Percentiles rank a stretch among this genome's conserved stretches.
phyloP scores from a whole-genome alignment of 2,113 vertebrate genomes.

The Leuciscus idus region DNA sequence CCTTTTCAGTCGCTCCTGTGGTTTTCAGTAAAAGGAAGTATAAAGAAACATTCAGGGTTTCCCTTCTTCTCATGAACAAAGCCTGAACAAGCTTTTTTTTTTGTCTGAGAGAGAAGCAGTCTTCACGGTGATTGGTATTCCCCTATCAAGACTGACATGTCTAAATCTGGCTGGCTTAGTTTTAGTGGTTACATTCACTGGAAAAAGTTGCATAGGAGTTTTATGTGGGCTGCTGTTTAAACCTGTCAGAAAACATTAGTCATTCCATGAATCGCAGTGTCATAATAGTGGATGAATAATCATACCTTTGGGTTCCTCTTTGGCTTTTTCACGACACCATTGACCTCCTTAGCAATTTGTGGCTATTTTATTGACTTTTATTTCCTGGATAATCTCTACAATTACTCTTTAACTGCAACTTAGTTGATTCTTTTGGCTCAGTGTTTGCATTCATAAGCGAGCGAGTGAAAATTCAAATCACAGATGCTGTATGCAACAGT shows the following conservation, averaged over 20 bases:
- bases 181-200: conserved; percentile 46
- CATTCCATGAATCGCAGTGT: conserved; percentile 52
- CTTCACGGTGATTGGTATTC: conserved; percentile 54
- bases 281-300: conserved; percentile 49
- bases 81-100: conserved; percentile 38
- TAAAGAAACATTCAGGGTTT: conserved; percentile 50
- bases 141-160: conserved; percentile 48
- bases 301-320: conserved; percentile 33
- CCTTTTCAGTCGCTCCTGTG: conserved; percentile 29
- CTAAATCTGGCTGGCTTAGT: conserved; percentile 43
- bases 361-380: conserved; percentile 16
- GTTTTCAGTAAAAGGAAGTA: conserved; percentile 50
- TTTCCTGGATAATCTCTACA: conserved; percentile 19
- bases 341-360: conserved; percentile 6
- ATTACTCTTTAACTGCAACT: not conserved
- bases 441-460: not conserved
- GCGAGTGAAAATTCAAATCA: not conserved
- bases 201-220: conserved; percentile 50
- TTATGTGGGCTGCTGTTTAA: conserved; percentile 34
- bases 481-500: not conserved
- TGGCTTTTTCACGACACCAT: not conserved
- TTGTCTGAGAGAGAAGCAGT: conserved; percentile 26
- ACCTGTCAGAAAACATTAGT: conserved; percentile 50
- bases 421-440: not conserved
- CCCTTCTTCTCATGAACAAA: conserved; percentile 41